phyloP scores from a whole-genome alignment of 2,888 invertebrate genomes.

The Pseudococcus longispinus region DNA sequence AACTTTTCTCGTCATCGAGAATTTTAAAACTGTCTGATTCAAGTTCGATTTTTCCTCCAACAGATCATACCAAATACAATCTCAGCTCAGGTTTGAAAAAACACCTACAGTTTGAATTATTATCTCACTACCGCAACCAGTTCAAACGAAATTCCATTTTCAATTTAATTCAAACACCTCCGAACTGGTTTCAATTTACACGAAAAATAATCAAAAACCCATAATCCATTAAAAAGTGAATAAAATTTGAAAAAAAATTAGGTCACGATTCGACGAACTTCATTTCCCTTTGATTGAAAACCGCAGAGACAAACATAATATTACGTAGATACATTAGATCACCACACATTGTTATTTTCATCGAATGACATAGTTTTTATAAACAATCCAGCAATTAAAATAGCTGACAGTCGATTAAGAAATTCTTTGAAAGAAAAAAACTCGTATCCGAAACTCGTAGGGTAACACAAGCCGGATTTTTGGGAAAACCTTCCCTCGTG shows the following conservation, averaged over 20 bases:
- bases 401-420: not conserved
- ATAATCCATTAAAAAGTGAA: not conserved
- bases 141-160: not conserved
- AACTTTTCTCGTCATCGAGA: not conserved
- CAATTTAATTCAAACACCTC: too few species aligned
- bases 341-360: not conserved
- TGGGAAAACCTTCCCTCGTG: conserved; percentile 10
- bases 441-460: not conserved
- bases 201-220: not conserved
- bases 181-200: not conserved
- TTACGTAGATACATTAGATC: not conserved
- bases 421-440: not conserved
- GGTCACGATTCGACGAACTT: not conserved
- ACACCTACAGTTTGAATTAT: too few species aligned
- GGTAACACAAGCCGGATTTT: not conserved
- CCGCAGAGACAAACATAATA: not conserved
- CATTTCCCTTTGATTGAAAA: not conserved
- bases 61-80: too few species aligned
- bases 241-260: not conserved
- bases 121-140: not conserved
- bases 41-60: too few species aligned
- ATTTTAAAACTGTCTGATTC: not conserved
- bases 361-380: not conserved
- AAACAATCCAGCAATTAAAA: not conserved
- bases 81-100: too few species aligned